Conservation (phyloP, 2,797 vertebrate species). For the Loriculus beryllinus region DNA sequence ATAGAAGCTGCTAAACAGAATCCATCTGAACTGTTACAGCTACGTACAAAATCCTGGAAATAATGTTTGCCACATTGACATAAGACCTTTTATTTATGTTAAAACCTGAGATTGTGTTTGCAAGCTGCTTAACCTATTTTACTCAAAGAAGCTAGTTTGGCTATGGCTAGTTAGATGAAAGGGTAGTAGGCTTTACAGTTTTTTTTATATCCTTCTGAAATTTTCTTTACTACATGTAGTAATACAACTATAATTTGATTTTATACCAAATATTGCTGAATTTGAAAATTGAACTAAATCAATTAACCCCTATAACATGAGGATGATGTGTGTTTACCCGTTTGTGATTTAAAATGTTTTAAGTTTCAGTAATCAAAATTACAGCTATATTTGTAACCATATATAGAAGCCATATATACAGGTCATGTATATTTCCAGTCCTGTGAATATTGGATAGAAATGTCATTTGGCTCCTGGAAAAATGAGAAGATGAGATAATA, state of each 20-base stretch:
- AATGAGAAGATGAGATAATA: neutral
- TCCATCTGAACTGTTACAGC: neutral
- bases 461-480: neutral
- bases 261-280: neutral
- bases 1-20: constrained; percentile 31
- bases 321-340: neutral
- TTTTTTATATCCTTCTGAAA: neutral
- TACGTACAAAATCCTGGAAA: neutral
- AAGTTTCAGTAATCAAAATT: neutral
- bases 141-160: neutral
- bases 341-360: neutral
- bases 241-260: neutral
- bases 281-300: neutral
- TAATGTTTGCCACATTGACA: neutral
- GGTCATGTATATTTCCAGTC: neutral
- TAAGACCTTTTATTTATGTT: neutral
- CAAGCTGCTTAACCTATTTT: neutral
- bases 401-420: neutral
- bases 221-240: neutral
- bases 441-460: neutral
- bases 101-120: neutral
- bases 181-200: neutral
- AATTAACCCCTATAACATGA: rapidly evolving
- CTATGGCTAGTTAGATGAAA: neutral
- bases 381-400: neutral